Evolutionary conservation across 2,113 vertebrate genomes (phyloP).

Genomic region (Pogonocichla stellata): DNA sequence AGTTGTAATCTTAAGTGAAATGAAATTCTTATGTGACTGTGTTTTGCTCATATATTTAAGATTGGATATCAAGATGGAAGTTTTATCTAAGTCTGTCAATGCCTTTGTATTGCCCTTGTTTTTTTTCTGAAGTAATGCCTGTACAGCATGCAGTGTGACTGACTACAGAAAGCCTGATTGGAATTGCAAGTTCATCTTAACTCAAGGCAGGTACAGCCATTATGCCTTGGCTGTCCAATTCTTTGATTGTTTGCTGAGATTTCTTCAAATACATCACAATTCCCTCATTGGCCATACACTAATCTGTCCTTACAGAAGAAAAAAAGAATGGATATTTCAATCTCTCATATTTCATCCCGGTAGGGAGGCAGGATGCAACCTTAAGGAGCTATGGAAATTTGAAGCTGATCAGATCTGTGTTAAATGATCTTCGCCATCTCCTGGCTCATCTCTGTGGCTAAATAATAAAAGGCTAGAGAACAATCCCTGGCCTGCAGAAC

Average conservation of each 20-base stretch:
- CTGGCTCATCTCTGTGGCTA: neutral
- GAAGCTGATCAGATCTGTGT: neutral
- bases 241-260: accelerated
- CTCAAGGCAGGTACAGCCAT: neutral
- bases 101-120: neutral
- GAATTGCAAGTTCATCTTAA: neutral
- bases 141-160: neutral
- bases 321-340: neutral
- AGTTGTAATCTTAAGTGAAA: neutral
- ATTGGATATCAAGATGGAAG: neutral
- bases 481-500: neutral
- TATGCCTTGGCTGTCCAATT: neutral
- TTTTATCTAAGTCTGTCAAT: neutral
- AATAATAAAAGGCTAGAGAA: neutral
- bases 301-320: neutral
- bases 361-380: neutral
- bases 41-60: neutral
- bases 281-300: neutral
- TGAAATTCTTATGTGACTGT: accelerated
- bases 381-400: neutral
- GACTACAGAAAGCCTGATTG: neutral
- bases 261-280: neutral
- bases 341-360: neutral
- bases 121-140: neutral
- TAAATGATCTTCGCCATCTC: neutral